phyloP scores from a whole-genome alignment of 2,113 vertebrate species.

The Formicarius rufipectus region DNA sequence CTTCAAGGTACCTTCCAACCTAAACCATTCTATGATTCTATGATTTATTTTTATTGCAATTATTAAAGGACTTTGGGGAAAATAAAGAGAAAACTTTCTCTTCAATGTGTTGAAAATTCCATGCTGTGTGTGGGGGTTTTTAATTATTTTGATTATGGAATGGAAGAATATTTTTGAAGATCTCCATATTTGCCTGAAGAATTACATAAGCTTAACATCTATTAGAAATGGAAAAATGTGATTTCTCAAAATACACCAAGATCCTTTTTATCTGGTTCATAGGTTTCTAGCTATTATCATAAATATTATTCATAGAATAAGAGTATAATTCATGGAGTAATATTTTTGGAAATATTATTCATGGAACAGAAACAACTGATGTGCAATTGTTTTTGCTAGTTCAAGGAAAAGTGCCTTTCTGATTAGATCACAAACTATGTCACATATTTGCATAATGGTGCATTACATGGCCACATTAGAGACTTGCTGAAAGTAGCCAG shows the following conservation, averaged over 20 bases:
- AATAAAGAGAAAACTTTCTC: background rate
- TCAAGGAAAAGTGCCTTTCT: background rate
- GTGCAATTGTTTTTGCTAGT: background rate
- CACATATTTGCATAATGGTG: background rate
- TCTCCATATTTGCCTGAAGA: background rate
- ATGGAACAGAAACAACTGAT: background rate
- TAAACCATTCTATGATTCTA: background rate
- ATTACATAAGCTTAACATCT: background rate
- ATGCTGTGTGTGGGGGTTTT: accelerated
- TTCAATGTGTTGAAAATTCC: background rate
- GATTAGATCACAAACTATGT: background rate
- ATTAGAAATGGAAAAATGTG: background rate
- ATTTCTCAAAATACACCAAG: background rate
- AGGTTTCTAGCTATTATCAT: background rate
- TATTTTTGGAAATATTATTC: slow-evolving; percentile 32
- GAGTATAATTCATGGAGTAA: background rate
- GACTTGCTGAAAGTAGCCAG: background rate
- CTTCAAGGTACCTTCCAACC: background rate
- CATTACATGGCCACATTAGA: background rate
- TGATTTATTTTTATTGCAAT: background rate
- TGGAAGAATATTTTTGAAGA: background rate
- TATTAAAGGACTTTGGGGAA: background rate
- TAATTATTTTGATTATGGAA: background rate
- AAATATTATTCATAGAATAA: background rate
- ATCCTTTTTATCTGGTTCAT: background rate